These are phyloP conservation scores for Diloba caeruleocephala DNA, from an alignment of 2,888 invertebrate genomes.

Conservation along the genomic window DNA sequence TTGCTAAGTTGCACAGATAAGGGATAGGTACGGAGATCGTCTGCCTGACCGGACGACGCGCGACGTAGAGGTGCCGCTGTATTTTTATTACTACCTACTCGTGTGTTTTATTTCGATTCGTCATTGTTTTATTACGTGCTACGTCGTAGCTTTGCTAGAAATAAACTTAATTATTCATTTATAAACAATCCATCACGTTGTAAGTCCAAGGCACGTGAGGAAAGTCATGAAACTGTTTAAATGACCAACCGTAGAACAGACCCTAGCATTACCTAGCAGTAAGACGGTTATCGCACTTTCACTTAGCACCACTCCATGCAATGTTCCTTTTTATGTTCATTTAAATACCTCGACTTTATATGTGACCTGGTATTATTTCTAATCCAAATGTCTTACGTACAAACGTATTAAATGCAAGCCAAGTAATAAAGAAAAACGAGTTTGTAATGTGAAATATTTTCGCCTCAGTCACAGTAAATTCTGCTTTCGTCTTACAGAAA, in stretches of 20 bases:
- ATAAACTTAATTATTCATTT: constrained; percentile 56
- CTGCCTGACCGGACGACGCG: constrained; percentile 71
- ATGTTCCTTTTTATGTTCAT: constrained; percentile 56
- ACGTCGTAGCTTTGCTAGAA: constrained; percentile 42
- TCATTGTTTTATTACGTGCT: constrained; percentile 54
- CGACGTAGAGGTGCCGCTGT: constrained; percentile 54
- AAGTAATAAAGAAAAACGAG: constrained; percentile 41
- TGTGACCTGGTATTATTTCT: constrained; percentile 42
- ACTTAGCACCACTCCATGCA: constrained; percentile 60
- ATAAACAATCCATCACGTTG: constrained; percentile 57
- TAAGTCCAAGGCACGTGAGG: constrained; percentile 53
- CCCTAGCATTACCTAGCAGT: constrained; percentile 48
- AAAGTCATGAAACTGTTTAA: constrained; percentile 60
- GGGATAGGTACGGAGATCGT: constrained; percentile 79
- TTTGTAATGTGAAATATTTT: constrained; percentile 37
- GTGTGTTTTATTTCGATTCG: constrained; percentile 49
- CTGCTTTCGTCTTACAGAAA: constrained; percentile 25
- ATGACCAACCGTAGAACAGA: constrained; percentile 44
- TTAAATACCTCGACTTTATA: constrained; percentile 49
- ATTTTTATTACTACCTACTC: constrained; percentile 55
- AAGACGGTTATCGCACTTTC: constrained; percentile 66
- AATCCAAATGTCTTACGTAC: constrained; percentile 45
- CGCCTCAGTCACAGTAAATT: constrained; percentile 35
- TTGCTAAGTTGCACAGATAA: constrained; percentile 87
- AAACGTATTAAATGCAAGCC: constrained; percentile 44